These are phyloP conservation scores for Ephialtes manifestator DNA, from an alignment of 2,888 invertebrate genomes.

Conservation along the genomic window DNA sequence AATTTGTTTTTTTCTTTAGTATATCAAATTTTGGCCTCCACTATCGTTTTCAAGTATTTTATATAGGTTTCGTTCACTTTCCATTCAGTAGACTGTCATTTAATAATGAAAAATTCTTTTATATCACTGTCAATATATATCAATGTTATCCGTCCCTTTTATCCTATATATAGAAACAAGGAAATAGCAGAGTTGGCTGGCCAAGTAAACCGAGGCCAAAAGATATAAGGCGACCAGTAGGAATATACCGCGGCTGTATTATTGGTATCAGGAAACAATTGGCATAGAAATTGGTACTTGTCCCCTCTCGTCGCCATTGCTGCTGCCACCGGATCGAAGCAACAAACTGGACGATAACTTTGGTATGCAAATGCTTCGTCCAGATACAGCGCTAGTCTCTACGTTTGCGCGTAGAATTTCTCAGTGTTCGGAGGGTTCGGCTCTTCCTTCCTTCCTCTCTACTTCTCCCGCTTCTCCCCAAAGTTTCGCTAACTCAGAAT, in stretches of 20 bases:
- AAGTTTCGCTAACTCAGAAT: slow-evolving; percentile 59
- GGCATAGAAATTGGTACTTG: slow-evolving; percentile 80
- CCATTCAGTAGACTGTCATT: too few relatives aligned
- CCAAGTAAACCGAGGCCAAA: background rate
- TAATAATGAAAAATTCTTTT: too few relatives aligned
- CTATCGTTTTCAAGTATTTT: too few relatives aligned
- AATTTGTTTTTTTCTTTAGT: too few relatives aligned
- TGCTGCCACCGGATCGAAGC: slow-evolving; percentile 36
- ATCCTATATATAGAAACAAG: background rate
- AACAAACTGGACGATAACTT: slow-evolving; percentile 71
- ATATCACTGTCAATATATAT: too few relatives aligned
- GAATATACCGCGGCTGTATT: slow-evolving; percentile 40
- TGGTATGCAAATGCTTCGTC: slow-evolving; percentile 75
- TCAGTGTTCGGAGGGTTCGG: background rate
- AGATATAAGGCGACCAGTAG: slow-evolving; percentile 15
- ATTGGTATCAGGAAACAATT: slow-evolving; percentile 79
- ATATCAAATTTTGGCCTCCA: too few relatives aligned
- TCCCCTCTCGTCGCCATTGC: slow-evolving; percentile 45
- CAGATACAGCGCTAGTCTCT: slow-evolving; percentile 34
- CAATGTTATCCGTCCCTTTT: too few relatives aligned
- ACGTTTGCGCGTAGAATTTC: slow-evolving; percentile 38
- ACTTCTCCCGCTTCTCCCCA: slow-evolving; percentile 10
- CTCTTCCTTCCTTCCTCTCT: slow-evolving; percentile 6
- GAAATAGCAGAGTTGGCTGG: background rate
- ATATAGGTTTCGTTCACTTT: too few relatives aligned